phyloP scores from a whole-genome alignment of 23 tunicate species.

The Botrylloides violaceus region DNA sequence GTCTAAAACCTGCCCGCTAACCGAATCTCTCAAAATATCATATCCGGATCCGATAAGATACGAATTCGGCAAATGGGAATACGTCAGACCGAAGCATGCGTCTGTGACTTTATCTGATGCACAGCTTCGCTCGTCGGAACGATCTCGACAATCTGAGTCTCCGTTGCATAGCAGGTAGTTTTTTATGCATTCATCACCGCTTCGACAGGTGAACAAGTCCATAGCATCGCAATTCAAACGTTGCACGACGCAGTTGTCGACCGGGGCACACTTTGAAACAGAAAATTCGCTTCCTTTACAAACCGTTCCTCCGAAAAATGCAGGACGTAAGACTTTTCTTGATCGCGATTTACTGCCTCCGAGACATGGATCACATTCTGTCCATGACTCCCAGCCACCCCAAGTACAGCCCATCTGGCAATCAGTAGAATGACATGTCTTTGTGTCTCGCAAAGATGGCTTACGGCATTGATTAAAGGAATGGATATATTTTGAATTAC shows the following conservation, averaged over 20 bases:
- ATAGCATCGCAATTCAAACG: background rate
- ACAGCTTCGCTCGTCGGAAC: conserved; percentile 18
- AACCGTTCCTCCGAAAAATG: conserved; percentile 2
- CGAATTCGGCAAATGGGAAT: background rate
- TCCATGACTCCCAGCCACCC: conserved; percentile 14
- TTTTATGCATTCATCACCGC: conserved; percentile 13
- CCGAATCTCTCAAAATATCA: conserved; percentile 6
- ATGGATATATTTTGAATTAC: background rate
- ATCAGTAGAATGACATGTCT: background rate
- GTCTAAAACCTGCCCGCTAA: conserved; percentile 21
- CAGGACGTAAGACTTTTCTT: conserved; percentile 9
- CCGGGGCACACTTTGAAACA: background rate
- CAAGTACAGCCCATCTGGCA: conserved; percentile 8
- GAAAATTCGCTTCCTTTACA: conserved; percentile 17
- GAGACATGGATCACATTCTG: conserved; percentile 14
- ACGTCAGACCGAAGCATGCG: background rate
- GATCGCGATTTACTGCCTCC: background rate
- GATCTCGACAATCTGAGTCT: conserved; percentile 21
- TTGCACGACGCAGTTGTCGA: background rate
- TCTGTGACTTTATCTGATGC: background rate
- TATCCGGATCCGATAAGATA: conserved; percentile 20
- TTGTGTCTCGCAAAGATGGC: background rate
- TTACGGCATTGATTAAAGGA: background rate
- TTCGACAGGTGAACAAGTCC: background rate
- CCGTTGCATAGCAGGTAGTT: conserved; percentile 7